A percentile compares a stretch with the other conserved stretches of the same genome.
Conservation (phyloP, 2,797 vertebrate genomes). For the Lateolabrax maculatus region DNA sequence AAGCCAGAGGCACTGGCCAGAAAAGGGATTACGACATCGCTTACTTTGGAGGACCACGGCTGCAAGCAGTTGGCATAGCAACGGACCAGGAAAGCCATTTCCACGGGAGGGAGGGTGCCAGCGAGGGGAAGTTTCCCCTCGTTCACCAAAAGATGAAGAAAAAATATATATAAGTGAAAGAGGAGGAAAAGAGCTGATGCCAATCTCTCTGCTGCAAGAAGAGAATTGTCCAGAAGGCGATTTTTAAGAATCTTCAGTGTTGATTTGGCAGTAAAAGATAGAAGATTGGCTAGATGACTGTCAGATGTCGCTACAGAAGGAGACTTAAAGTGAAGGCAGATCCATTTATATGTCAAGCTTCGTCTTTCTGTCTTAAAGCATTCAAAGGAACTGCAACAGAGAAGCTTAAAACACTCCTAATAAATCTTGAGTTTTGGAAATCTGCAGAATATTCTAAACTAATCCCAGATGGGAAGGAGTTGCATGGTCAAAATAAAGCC, state of each 20-base stretch:
- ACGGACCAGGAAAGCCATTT: slow-evolving; percentile 99
- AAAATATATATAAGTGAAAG: slow-evolving; percentile 41
- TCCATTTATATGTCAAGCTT: slow-evolving; percentile 32
- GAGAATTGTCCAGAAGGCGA: slow-evolving; percentile 21
- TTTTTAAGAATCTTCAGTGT: slow-evolving; percentile 22
- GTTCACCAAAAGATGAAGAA: slow-evolving; percentile 72
- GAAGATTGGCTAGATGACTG: slow-evolving; percentile 5
- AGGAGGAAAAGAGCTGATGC: slow-evolving; percentile 27
- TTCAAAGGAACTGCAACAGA: slow-evolving; percentile 26
- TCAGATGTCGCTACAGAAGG: slow-evolving; percentile 32
- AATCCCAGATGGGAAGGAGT: slow-evolving; percentile 23
- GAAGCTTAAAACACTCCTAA: slow-evolving; percentile 11
- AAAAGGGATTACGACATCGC: slow-evolving; percentile 88
- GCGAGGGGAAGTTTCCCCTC: slow-evolving; percentile 89
- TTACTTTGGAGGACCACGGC: slow-evolving; percentile 99
- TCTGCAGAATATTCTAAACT: slow-evolving; percentile 24
- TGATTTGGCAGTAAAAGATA: slow-evolving; percentile 6
- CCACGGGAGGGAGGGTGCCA: slow-evolving; percentile 77
- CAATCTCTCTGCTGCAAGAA: slow-evolving; percentile 31
- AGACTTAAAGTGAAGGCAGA: slow-evolving; percentile 41
- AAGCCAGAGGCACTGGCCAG: slow-evolving; percentile 66
- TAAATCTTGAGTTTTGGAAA: not conserved
- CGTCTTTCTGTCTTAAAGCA: slow-evolving; percentile 1
- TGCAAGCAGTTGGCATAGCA: slow-evolving; percentile 99
- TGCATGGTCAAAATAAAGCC: not conserved